phyloP scores from a whole-genome alignment of 2,113 vertebrate genomes.

The Oceanodroma tethys region DNA sequence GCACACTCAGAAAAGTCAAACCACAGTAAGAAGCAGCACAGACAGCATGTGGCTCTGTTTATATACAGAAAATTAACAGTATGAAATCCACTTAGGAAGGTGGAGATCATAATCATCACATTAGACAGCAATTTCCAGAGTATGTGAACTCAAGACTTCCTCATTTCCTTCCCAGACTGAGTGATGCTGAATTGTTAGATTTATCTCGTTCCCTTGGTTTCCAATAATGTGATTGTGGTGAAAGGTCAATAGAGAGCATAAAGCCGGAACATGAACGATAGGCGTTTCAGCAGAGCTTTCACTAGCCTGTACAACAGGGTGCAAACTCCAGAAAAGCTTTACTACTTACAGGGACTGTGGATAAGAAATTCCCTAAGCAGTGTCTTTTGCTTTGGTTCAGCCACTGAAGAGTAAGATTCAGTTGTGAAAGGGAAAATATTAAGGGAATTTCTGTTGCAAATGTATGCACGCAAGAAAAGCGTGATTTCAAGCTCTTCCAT shows the following conservation, averaged over 20 bases:
- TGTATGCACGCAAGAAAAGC: not conserved
- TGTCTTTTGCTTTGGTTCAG: not conserved
- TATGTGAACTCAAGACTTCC: not conserved
- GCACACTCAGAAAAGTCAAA: not conserved
- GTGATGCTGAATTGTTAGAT: not conserved
- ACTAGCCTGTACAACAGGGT: not conserved
- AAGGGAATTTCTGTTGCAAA: not conserved
- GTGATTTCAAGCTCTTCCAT: not conserved
- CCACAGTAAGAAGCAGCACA: not conserved
- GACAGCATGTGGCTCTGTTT: conserved; percentile 4
- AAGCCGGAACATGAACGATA: fast-evolving
- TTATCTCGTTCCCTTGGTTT: not conserved
- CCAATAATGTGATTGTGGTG: not conserved
- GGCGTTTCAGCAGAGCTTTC: not conserved
- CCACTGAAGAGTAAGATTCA: not conserved
- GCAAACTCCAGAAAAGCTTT: not conserved
- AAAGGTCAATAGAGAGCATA: not conserved
- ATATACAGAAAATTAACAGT: conserved; percentile 7
- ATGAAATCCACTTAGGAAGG: conserved; percentile 38
- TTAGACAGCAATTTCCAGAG: not conserved
- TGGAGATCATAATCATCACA: not conserved
- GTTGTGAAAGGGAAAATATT: not conserved
- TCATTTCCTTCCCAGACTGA: not conserved
- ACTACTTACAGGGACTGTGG: not conserved
- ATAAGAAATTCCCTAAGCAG: not conserved